These are phyloP conservation scores for Venustaconcha ellipsiformis DNA, from an alignment of 1,140 invertebrate species.

Conservation along the genomic window DNA sequence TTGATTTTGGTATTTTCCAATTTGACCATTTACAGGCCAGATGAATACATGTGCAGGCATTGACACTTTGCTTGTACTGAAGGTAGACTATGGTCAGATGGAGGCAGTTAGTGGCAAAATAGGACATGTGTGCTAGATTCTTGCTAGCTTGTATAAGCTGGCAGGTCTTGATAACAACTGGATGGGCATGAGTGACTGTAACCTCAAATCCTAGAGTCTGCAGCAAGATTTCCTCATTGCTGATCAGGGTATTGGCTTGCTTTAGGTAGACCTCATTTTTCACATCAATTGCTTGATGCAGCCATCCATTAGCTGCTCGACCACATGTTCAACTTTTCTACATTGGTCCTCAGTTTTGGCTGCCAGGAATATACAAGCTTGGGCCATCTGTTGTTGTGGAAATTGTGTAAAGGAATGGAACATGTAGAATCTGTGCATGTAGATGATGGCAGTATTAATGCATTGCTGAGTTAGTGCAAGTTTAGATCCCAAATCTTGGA, in stretches of 20 bases:
- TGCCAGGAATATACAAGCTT: conserved; percentile 83
- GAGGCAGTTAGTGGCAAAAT: conserved; percentile 97
- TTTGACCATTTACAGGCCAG: conserved; percentile 97
- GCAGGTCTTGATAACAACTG: conserved; percentile 93
- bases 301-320: conserved; percentile 88
- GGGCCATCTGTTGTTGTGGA: conserved; percentile 70
- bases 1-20: conserved; percentile 92
- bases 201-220: conserved; percentile 97
- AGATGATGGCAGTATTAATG: conserved; percentile 97
- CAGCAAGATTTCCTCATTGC: conserved; percentile 95
- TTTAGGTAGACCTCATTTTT: conserved; percentile 82
- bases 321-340: conserved; percentile 95
- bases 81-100: conserved; percentile 98
- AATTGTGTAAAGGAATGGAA: conserved; percentile 91
- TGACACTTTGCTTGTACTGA: conserved; percentile 93
- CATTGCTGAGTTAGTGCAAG: conserved; percentile 93
- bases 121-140: conserved; percentile 96
- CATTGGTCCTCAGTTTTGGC: conserved; percentile 98
- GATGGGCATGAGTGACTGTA: conserved; percentile 96
- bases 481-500: conserved; percentile 97
- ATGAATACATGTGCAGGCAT: conserved; percentile 98
- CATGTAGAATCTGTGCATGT: conserved; percentile 98
- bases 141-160: conserved; percentile 88
- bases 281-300: conserved; percentile 75
- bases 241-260: conserved; percentile 89